Conservation (phyloP, 2,888 invertebrate species). For the Drosophila robusta region DNA sequence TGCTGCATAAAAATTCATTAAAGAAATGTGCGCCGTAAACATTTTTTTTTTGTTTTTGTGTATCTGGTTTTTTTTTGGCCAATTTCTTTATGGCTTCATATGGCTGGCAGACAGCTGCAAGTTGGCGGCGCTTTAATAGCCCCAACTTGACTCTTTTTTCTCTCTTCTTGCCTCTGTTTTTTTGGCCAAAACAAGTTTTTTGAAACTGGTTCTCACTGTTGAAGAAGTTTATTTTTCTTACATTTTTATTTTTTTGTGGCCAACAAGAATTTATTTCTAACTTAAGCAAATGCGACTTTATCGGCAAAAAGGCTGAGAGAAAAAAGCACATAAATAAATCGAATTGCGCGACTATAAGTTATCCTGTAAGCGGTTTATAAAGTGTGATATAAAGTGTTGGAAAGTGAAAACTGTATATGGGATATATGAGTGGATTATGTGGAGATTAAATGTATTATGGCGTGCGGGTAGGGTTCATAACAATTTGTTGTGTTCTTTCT, state of each 20-base stretch:
- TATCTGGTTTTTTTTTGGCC: slow-evolving; percentile 30
- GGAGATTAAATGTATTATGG: not conserved
- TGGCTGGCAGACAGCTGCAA: slow-evolving; percentile 76
- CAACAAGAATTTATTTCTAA: slow-evolving; percentile 79
- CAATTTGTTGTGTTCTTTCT: too few relatives aligned
- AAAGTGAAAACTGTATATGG: not conserved
- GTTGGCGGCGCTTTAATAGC: slow-evolving; percentile 74
- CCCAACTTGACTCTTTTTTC: slow-evolving; percentile 60
- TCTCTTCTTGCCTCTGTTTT: slow-evolving; percentile 51
- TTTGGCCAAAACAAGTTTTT: slow-evolving; percentile 73
- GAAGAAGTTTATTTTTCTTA: slow-evolving; percentile 47
- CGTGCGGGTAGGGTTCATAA: too few relatives aligned
- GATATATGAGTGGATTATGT: not conserved
- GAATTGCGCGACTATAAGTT: slow-evolving; percentile 37
- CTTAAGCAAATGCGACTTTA: slow-evolving; percentile 77
- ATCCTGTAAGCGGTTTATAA: slow-evolving; percentile 36
- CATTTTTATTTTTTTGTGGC: slow-evolving; percentile 27
- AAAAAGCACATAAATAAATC: slow-evolving; percentile 28
- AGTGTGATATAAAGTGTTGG: not conserved
- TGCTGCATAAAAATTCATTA: slow-evolving; percentile 68
- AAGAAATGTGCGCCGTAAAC: slow-evolving; percentile 55
- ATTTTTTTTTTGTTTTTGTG: slow-evolving; percentile 24
- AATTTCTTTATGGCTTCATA: slow-evolving; percentile 78
- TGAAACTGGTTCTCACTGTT: slow-evolving; percentile 69
- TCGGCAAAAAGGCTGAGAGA: slow-evolving; percentile 45